Base-by-base conservation (phyloP, 1,140 invertebrate genomes). In the Drosophila baimaii region DNA sequence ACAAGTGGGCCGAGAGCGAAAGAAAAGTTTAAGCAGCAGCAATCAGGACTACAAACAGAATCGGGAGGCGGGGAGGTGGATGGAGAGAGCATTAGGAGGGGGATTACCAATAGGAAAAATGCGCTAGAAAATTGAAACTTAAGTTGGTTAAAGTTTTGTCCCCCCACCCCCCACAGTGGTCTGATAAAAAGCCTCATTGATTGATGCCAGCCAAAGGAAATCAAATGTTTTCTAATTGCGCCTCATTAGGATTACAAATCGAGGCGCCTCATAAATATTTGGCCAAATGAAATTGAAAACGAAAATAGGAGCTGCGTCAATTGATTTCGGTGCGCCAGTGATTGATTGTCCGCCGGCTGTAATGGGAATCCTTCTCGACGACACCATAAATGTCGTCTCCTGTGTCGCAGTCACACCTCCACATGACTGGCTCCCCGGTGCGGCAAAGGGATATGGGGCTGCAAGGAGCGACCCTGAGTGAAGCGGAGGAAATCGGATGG, bases 301-400 rank as follows among this genome's bases (percentile, higher is more conserved):
- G 83, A 88, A 70, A 70, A 61, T 49, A 71, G 52, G 41, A 68
- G 69, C 69, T 71, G 69, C 86, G 68, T 51, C 69, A 79, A 88
- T 77, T 88, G 76, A 83, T 72, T 71, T 58, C 33, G 69, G 64
- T 66, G 61, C 61, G 58, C 84, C 57, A 77, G 83, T 88, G 83
- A 88, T 89, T 88, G 83, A 88, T 88, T 88, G 79, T 83, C 83
- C 70, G 79, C n/a, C 56, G 70, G 68, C 54, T 27, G 31, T 41
- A 59, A 51, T 66, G 66, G 59, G 49, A 83, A 77, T 86, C 63
- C 71, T 68, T 66, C 82, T 71, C 75, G 75, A 69, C 83, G 83
- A 88, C 83, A 88, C 84, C 83, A 88, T 88, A 88, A 88, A 77
- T 89, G 83, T 88, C 79, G 79, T 62, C 77, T 83, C 65, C 35